Conservation (phyloP, 2,888 invertebrate species). For the Amphipyra tragopoginis region DNA sequence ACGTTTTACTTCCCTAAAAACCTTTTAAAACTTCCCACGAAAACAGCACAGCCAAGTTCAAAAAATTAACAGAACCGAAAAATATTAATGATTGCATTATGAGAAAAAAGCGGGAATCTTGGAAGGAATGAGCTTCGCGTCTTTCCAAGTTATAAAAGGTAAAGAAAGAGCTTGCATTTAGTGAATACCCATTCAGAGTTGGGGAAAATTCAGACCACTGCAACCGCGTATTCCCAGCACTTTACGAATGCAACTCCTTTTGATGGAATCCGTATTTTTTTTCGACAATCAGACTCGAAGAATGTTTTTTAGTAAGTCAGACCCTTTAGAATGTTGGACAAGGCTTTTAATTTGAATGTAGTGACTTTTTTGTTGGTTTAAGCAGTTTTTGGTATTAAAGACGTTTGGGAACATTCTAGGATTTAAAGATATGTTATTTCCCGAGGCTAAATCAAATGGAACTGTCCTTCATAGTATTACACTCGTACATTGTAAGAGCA, state of each 20-base stretch:
- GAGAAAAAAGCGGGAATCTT: conserved; percentile 73
- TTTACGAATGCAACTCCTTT: conserved; percentile 85
- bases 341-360: conserved; percentile 59
- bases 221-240: conserved; percentile 77
- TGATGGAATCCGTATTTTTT: conserved; percentile 80
- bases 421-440: neutral
- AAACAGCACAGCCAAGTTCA: conserved; percentile 49
- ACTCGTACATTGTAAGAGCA: too few species aligned
- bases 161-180: conserved; percentile 85
- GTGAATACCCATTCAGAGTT: conserved; percentile 87
- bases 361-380: conserved; percentile 35
- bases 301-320: conserved; percentile 68
- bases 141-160: conserved; percentile 85
- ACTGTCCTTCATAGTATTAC: neutral
- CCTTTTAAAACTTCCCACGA: conserved; percentile 23
- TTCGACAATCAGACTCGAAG: conserved; percentile 84
- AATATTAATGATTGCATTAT: conserved; percentile 79
- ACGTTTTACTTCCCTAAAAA: conserved; percentile 13
- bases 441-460: neutral
- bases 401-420: conserved; percentile 3
- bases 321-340: conserved; percentile 58
- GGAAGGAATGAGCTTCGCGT: conserved; percentile 82
- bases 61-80: conserved; percentile 67
- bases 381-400: conserved; percentile 16
- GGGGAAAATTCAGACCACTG: conserved; percentile 82